Percentiles rank a stretch among this genome's conserved stretches.
phyloP scores from a whole-genome alignment of 2,888 invertebrate species.

The Agrochola macilenta region DNA sequence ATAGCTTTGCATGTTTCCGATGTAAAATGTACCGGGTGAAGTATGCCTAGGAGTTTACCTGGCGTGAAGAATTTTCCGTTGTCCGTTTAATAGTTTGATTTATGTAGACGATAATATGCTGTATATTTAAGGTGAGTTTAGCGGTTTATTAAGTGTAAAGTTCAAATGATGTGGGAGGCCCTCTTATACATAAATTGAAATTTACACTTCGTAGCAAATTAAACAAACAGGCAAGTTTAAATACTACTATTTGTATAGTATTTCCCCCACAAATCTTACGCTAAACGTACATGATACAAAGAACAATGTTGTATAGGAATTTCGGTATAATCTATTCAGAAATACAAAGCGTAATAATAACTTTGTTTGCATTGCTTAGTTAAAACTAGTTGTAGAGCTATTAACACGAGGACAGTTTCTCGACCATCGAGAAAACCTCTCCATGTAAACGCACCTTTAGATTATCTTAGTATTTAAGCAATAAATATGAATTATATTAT shows the following conservation, averaged over 20 bases:
- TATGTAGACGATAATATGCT: slow-evolving; percentile 67
- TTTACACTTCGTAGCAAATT: not conserved
- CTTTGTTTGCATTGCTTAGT: not conserved
- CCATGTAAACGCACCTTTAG: not conserved
- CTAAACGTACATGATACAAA: not conserved
- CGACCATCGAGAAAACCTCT: not conserved
- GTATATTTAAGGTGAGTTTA: slow-evolving; percentile 50
- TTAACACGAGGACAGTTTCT: not conserved
- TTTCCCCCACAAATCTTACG: not conserved
- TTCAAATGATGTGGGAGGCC: not conserved
- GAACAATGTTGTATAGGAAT: not conserved
- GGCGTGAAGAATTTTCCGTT: slow-evolving; percentile 67
- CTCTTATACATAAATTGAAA: not conserved
- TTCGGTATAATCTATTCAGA: not conserved
- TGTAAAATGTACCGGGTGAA: slow-evolving; percentile 76
- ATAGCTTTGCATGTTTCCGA: slow-evolving; percentile 81
- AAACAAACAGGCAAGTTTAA: not conserved
- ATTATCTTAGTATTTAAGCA: not conserved
- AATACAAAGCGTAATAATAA: not conserved
- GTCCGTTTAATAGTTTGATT: slow-evolving; percentile 71
- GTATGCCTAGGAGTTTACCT: slow-evolving; percentile 68
- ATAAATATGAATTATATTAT: not conserved
- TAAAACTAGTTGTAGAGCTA: not conserved
- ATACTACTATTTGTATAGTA: not conserved
- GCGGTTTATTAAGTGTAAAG: slow-evolving; percentile 1